Percentiles rank a stretch among this genome's conserved stretches.
phyloP scores from a whole-genome alignment of 2,888 invertebrate species.

The Scelioninae gen. 2 region DNA sequence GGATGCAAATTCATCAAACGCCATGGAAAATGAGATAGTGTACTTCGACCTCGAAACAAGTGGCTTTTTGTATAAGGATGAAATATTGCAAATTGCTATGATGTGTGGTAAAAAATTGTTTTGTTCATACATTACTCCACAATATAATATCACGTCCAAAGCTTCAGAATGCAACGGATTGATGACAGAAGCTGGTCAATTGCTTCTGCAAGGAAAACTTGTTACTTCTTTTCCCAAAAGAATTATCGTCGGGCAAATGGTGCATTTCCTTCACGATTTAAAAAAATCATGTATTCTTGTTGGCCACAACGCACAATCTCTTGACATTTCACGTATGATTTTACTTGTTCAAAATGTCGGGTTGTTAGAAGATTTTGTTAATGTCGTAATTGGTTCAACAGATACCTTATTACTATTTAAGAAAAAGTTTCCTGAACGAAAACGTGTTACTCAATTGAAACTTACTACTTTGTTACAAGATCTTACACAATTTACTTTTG shows the following conservation, averaged over 20 bases:
- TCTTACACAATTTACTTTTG: too few relatives aligned
- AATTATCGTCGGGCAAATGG: constrained; percentile 21
- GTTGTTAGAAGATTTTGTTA: constrained; percentile 34
- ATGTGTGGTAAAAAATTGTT: constrained; percentile 16
- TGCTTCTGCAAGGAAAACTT: constrained; percentile 16
- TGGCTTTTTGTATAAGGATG: constrained; percentile 31
- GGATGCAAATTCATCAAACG: too few relatives aligned
- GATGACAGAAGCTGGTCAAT: constrained; percentile 25
- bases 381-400: too few relatives aligned
- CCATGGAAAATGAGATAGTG: too few relatives aligned
- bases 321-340: constrained; percentile 16
- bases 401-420: too few relatives aligned
- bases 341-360: constrained; percentile 10
- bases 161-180: constrained; percentile 28
- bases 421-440: too few relatives aligned
- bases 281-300: constrained; percentile 30
- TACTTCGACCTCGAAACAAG: constrained; percentile 36
- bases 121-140: constrained; percentile 29
- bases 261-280: constrained; percentile 22
- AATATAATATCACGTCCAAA: constrained; percentile 14
- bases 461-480: too few relatives aligned
- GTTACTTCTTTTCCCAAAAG: constrained; percentile 36
- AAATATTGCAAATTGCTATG: constrained; percentile 34
- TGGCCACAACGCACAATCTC: constrained; percentile 20
- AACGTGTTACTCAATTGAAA: too few relatives aligned